Evolutionary conservation across 2,888 invertebrate genomes (phyloP).

Genomic region (Ophion costatus): DNA sequence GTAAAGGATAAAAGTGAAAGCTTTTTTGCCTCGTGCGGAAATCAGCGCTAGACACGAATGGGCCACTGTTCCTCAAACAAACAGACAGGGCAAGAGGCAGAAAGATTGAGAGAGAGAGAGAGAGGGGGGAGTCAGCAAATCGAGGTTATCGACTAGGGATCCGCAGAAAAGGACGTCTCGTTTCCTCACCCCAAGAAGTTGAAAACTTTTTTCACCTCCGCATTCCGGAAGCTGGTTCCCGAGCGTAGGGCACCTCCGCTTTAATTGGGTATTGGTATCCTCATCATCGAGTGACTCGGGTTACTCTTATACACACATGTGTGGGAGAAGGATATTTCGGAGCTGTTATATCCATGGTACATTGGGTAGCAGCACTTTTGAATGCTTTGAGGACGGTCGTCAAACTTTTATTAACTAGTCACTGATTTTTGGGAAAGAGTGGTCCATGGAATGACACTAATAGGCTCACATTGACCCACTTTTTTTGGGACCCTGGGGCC

Average conservation of each 20-base stretch:
- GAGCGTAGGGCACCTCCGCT: slow-evolving; percentile 40
- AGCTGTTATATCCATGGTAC: too few relatives aligned
- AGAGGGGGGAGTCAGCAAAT: slow-evolving; percentile 12
- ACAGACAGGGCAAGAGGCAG: not conserved
- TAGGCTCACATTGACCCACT: not conserved
- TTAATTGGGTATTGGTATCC: slow-evolving; percentile 63
- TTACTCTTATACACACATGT: slow-evolving; percentile 16
- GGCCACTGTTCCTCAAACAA: slow-evolving; percentile 19
- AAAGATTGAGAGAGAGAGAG: not conserved
- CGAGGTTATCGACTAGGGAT: slow-evolving; percentile 60
- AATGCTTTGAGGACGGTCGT: not conserved
- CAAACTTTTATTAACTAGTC: not conserved
- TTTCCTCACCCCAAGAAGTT: slow-evolving; percentile 8
- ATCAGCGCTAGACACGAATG: slow-evolving; percentile 26
- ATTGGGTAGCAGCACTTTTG: not conserved
- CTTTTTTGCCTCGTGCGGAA: slow-evolving; percentile 31
- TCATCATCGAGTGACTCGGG: slow-evolving; percentile 57
- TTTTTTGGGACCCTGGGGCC: not conserved
- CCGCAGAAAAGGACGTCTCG: slow-evolving; percentile 30
- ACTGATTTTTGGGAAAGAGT: not conserved
- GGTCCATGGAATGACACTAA: not conserved
- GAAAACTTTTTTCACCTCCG: slow-evolving; percentile 18
- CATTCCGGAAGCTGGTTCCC: slow-evolving; percentile 44
- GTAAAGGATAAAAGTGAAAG: slow-evolving; percentile 27
- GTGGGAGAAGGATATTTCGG: not conserved